Base-by-base conservation (phyloP, 30 jellyfish, hydroid and myxozoan genomes). In the Aurelia aurita complex sp. Pacific region DNA sequence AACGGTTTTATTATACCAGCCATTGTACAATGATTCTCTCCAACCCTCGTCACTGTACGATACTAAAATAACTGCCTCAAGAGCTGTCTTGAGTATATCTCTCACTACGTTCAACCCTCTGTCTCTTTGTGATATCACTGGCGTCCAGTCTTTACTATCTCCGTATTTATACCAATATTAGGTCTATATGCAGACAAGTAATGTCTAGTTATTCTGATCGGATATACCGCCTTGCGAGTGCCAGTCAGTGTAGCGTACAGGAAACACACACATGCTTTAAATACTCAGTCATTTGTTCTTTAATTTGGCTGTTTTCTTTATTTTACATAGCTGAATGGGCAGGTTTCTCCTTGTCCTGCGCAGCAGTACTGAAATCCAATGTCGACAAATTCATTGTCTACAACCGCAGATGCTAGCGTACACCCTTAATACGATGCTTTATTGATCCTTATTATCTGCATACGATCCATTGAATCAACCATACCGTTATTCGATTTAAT, bases 401-500 rank as follows among this genome's bases (percentile, higher is more conserved):
- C 19, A 55, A 59, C 74, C 77, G 77, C 66, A 64, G 64, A 76
- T 59, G 77, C 77, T 32, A 77, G 33, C 87, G 51, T 77, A 38
- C 66, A 62, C 77, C 67, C 87, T 57, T 77, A 60, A 77, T 62
- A 42, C 15, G 62, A 61, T 77, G 87, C 87, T 59, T 77, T 13
- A 17, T 62, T 77, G 42, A 77, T 59, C 76, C 69, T 36, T 50
- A 61, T 61, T 77, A 77, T 77, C 65, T 65, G 40, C 42, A 40
- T 36, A 64, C 67, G 64, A 64, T 77, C 64, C 63, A 59, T 34
- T 77, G 66, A 77, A 59, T 61, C 67, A 77, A 16, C 78, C 77
- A 38, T 76, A 46, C 87, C 87, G 87, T 77, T 77, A 77, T 77
- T 68, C 69, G 87, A 77, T 77, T 50, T 77, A 59, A 77, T 77